Percentiles rank a stretch among this genome's conserved stretches.
Conservation (phyloP, 2,113 vertebrate species). For the Capreolus pygargus region DNA sequence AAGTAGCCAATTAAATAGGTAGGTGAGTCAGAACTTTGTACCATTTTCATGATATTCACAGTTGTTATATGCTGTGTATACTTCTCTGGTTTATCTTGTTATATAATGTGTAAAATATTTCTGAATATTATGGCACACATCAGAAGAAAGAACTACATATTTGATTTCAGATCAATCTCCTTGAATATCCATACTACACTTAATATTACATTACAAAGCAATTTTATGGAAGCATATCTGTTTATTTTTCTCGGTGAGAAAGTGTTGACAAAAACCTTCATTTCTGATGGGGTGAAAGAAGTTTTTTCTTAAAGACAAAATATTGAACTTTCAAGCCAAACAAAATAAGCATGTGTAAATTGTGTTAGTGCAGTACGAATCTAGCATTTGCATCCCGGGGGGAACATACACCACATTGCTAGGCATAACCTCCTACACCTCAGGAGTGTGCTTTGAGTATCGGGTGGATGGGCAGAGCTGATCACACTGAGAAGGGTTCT, state of each 20-base stretch:
- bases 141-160: neutral
- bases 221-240: neutral
- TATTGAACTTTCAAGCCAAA: slow-evolving; percentile 30
- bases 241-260: slow-evolving; percentile 22
- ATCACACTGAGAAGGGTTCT: neutral
- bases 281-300: slow-evolving; percentile 14
- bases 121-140: neutral
- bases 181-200: neutral
- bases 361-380: neutral
- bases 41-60: neutral
- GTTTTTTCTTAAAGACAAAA: slow-evolving; percentile 46
- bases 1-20: neutral
- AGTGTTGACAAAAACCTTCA: slow-evolving; percentile 1
- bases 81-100: neutral
- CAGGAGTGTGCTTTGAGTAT: neutral
- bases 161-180: neutral
- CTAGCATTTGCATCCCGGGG: slow-evolving; percentile 22
- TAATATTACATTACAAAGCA: neutral
- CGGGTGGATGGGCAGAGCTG: neutral
- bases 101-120: neutral
- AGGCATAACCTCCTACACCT: neutral
- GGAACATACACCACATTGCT: neutral
- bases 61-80: neutral
- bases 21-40: neutral
- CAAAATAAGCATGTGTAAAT: neutral